Evolutionary conservation across 2,113 vertebrate genomes (phyloP).

Genomic region (Phylloscopus trochilus): DNA sequence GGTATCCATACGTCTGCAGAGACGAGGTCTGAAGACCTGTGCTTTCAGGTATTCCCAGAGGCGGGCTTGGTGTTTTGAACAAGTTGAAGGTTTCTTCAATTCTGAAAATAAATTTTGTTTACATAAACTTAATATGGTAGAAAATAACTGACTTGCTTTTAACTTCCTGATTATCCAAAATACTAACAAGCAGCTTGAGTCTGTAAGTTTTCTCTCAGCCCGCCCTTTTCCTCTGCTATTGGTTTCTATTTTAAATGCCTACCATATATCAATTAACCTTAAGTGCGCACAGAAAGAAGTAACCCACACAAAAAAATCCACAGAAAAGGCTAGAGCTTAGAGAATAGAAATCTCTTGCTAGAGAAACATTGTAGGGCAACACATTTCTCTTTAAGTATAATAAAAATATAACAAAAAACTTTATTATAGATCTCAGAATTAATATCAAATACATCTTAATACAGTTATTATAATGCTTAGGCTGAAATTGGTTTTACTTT

Average conservation of each 20-base stretch:
- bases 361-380: background rate
- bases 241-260: background rate
- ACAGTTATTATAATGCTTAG: background rate
- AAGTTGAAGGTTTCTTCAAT: slow-evolving; percentile 85
- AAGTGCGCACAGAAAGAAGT: background rate
- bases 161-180: background rate
- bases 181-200: background rate
- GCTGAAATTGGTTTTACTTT: background rate
- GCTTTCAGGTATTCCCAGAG: slow-evolving; percentile 31
- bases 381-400: background rate
- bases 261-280: background rate
- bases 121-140: background rate
- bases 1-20: background rate
- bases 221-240: background rate
- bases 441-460: background rate
- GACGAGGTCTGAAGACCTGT: background rate
- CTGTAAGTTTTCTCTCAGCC: background rate
- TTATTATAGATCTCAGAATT: background rate
- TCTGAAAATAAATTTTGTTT: slow-evolving; percentile 67
- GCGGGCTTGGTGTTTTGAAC: slow-evolving; percentile 73
- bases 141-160: background rate
- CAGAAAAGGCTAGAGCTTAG: background rate
- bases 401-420: background rate
- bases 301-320: background rate
- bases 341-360: background rate